Evolutionary conservation across 2,797 vertebrate species (phyloP).

Genomic region (Phoebastria nigripes): DNA sequence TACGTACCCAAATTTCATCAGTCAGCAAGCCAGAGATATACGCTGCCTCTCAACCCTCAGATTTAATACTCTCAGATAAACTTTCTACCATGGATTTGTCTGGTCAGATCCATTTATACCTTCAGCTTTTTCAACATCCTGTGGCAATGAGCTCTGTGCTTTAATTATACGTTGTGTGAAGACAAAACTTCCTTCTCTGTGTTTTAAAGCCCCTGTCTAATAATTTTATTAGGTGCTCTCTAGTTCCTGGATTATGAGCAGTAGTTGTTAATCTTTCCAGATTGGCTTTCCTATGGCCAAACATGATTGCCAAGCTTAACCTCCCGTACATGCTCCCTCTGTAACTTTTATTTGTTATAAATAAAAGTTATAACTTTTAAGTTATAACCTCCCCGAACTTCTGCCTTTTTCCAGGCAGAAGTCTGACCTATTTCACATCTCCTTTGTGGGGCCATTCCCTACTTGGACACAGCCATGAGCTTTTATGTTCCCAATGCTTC

Average conservation of each 20-base stretch:
- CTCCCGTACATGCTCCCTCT: accelerated
- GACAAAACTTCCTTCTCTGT: not conserved
- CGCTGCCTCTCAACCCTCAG: not conserved
- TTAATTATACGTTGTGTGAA: not conserved
- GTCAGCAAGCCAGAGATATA: not conserved
- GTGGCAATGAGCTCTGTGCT: not conserved
- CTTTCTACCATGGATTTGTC: not conserved
- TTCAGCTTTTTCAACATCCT: not conserved
- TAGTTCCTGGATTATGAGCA: not conserved
- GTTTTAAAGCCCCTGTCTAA: not conserved
- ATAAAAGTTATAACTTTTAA: too few species aligned
- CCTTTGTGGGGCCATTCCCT: not conserved
- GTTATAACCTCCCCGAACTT: too few species aligned
- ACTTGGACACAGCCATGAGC: not conserved
- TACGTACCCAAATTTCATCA: not conserved
- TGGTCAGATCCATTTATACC: not conserved
- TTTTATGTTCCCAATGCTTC: not conserved
- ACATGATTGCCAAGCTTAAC: not conserved
- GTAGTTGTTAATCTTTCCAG: not conserved
- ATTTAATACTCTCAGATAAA: not conserved
- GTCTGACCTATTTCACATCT: not conserved
- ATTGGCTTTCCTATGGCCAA: not conserved
- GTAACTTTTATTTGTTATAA: too few species aligned
- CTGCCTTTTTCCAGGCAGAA: not conserved
- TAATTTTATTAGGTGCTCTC: not conserved